These are phyloP conservation scores for Pseudococcus longispinus DNA, from an alignment of 2,888 invertebrate species.

Conservation along the genomic window DNA sequence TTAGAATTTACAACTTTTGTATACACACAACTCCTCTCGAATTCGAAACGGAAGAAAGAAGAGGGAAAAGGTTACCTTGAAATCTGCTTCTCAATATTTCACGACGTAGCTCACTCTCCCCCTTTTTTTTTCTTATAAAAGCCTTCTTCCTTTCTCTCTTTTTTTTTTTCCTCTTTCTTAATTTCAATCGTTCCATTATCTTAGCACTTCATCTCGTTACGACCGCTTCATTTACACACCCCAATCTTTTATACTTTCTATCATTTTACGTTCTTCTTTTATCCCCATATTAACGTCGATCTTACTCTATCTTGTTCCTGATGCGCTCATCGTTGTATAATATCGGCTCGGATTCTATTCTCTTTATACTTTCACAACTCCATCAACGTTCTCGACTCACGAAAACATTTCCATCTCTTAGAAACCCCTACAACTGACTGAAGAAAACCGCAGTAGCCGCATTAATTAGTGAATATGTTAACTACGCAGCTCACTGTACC, in stretches of 20 bases:
- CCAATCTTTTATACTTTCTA: conserved; percentile 22
- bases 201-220: conserved; percentile 31
- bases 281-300: conserved; percentile 13
- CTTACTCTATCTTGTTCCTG: not conserved
- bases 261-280: conserved; percentile 23
- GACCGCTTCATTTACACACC: conserved; percentile 41
- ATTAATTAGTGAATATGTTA: conserved; percentile 27
- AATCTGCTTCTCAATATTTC: conserved; percentile 8
- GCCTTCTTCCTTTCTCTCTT: not conserved
- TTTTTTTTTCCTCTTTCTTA: not conserved
- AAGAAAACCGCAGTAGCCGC: conserved; percentile 42
- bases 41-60: not conserved
- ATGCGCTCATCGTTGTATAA: not conserved
- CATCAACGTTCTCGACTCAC: not conserved
- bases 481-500: not conserved
- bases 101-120: not conserved
- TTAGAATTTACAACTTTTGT: conserved; percentile 18
- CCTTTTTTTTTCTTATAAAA: not conserved
- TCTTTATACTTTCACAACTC: not conserved
- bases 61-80: not conserved
- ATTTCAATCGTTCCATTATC: conserved; percentile 46
- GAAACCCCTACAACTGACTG: not conserved
- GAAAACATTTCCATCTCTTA: not conserved
- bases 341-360: not conserved
- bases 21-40: not conserved